These are phyloP conservation scores for Plemyria rubiginata DNA, from an alignment of 2,888 invertebrate species.

Conservation along the genomic window DNA sequence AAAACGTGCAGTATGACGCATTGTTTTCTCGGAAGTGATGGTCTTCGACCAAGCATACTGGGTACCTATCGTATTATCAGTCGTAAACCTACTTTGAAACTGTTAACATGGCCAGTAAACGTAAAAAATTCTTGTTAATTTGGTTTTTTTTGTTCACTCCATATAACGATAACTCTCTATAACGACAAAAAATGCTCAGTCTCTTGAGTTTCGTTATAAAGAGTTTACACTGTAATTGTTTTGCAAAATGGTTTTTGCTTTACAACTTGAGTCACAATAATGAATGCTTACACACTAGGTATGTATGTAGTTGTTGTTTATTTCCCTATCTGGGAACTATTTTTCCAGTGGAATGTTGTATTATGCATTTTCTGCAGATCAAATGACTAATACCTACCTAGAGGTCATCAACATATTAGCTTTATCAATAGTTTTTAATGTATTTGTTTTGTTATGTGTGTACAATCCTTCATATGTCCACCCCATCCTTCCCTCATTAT, in stretches of 20 bases:
- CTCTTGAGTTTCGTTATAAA: too few species aligned
- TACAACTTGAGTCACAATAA: constrained; percentile 1
- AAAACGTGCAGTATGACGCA: too few species aligned
- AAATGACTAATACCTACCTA: constrained; percentile 14
- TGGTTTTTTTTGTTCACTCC: too few species aligned
- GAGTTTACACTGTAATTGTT: too few species aligned
- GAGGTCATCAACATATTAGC: constrained; percentile 6
- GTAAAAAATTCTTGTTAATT: too few species aligned
- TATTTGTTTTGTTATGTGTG: constrained; percentile 13
- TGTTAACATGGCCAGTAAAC: too few species aligned
- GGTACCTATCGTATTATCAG: too few species aligned
- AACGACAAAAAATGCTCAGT: too few species aligned
- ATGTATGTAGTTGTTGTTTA: background rate
- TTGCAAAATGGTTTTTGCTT: constrained; percentile 7
- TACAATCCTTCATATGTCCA: constrained; percentile 19
- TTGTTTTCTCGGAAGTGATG: too few species aligned
- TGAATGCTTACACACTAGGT: background rate
- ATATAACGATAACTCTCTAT: too few species aligned
- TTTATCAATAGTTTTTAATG: constrained; percentile 10
- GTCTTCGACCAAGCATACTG: too few species aligned
- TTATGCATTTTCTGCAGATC: constrained; percentile 3
- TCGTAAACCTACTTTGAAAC: too few species aligned
- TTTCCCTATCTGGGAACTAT: constrained; percentile 11
- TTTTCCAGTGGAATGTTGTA: constrained; percentile 8
- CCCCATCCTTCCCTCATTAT: constrained; percentile 35